Conservation (phyloP, 2,113 vertebrate genomes). For the Hyperoodon ampullatus region DNA sequence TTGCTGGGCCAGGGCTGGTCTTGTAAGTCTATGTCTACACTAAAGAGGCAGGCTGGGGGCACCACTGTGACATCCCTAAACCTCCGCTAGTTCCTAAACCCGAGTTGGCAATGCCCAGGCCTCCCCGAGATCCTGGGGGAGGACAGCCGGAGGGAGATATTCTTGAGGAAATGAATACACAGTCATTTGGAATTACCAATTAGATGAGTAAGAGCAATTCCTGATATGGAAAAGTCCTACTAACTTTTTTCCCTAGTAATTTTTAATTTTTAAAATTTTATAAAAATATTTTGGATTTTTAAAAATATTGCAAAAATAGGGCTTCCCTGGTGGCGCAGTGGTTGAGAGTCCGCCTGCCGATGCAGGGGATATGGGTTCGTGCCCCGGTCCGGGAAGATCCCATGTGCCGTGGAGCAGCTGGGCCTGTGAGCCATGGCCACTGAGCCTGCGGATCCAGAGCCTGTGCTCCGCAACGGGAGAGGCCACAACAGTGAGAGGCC, state of each 20-base stretch:
- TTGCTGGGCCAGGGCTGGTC: neutral
- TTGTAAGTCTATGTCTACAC: rapidly evolving
- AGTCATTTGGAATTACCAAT: neutral
- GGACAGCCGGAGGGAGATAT: neutral
- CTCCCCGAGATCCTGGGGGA: rapidly evolving
- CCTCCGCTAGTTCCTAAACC: rapidly evolving
- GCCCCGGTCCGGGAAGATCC: too few species aligned
- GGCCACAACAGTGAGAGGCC: too few species aligned
- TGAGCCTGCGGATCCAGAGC: too few species aligned
- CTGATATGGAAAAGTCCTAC: neutral
- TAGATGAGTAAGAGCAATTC: neutral
- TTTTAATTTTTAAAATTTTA: neutral
- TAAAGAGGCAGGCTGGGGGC: neutral
- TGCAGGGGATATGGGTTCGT: too few species aligned
- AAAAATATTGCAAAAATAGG: constrained; percentile 6
- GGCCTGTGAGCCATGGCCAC: too few species aligned
- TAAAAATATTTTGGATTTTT: neutral
- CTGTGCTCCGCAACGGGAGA: too few species aligned
- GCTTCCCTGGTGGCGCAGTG: too few species aligned
- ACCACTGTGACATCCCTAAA: neutral
- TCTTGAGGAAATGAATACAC: neutral
- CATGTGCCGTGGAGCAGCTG: too few species aligned
- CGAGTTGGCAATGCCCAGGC: rapidly evolving
- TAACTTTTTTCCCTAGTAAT: neutral
- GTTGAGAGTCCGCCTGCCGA: too few species aligned